Percentiles rank a stretch among this genome's conserved stretches.
Evolutionary conservation across 2,888 invertebrate species (phyloP).

Genomic region (Allophyes oxyacanthae): DNA sequence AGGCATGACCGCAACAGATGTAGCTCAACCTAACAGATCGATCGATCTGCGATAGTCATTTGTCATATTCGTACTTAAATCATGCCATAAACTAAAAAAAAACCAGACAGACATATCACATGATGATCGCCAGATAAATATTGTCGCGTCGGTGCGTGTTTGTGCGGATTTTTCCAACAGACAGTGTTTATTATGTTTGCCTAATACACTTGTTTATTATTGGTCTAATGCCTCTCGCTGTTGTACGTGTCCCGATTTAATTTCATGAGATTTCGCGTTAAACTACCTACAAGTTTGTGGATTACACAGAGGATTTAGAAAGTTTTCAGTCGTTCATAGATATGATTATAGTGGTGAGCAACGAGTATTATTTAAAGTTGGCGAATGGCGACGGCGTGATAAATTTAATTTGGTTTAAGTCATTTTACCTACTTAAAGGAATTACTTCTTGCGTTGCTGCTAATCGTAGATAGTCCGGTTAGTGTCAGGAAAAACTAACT

Average conservation of each 20-base stretch:
- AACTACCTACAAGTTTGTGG: constrained; percentile 28
- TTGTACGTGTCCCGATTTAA: constrained; percentile 50
- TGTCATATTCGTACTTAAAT: no score
- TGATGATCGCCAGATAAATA: no score
- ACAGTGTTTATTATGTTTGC: constrained; percentile 11
- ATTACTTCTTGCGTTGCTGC: no score
- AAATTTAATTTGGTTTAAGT: not conserved
- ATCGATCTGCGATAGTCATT: no score
- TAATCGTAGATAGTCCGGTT: no score
- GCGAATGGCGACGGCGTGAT: not conserved
- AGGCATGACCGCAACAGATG: no score
- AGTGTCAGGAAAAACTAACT: no score
- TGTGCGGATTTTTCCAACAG: constrained; percentile 1
- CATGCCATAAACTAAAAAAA: no score
- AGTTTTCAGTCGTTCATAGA: constrained; percentile 33
- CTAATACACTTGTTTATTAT: constrained; percentile 24
- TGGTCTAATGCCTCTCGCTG: constrained; percentile 9
- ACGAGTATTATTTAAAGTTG: constrained; percentile 15
- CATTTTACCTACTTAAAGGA: no score
- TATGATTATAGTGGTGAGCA: constrained; percentile 28
- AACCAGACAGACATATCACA: no score
- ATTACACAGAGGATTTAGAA: constrained; percentile 42
- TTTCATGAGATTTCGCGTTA: constrained; percentile 45
- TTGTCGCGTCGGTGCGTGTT: no score
- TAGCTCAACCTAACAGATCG: no score